Evolutionary conservation across 2,888 invertebrate genomes (phyloP).

Genomic region (Andrena bicolor): DNA sequence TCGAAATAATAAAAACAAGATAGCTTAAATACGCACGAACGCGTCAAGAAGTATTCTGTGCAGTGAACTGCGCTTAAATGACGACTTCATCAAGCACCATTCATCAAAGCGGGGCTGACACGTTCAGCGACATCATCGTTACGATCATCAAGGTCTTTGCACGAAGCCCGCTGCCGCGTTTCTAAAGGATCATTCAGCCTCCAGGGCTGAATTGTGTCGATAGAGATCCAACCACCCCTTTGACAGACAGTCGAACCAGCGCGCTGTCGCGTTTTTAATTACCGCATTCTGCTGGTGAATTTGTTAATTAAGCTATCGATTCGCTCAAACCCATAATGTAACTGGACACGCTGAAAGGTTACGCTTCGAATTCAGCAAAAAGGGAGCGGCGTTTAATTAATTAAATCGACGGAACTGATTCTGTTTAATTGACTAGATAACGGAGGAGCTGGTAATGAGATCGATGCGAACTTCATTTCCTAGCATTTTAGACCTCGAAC

Average conservation of each 20-base stretch:
- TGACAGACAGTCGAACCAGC: slow-evolving; percentile 26
- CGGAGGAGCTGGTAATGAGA: background rate
- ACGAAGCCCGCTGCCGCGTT: slow-evolving; percentile 8
- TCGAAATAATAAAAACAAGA: slow-evolving; percentile 13
- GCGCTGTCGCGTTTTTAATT: slow-evolving; percentile 43
- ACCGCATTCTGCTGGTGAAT: slow-evolving; percentile 21
- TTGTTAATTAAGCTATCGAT: slow-evolving; percentile 44
- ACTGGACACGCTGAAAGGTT: background rate
- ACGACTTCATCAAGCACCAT: slow-evolving; percentile 43
- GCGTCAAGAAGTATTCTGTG: background rate
- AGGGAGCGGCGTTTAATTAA: slow-evolving; percentile 42
- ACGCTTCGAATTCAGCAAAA: background rate
- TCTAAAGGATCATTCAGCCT: slow-evolving; percentile 37
- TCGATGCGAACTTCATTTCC: background rate
- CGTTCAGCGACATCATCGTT: slow-evolving; percentile 11
- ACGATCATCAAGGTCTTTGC: slow-evolving; percentile 48
- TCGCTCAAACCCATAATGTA: slow-evolving; percentile 23
- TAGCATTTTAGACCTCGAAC: background rate
- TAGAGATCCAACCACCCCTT: slow-evolving; percentile 22
- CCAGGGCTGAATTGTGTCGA: background rate
- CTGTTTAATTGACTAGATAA: slow-evolving; percentile 16
- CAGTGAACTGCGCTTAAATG: slow-evolving; percentile 38
- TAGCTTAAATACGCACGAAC: slow-evolving; percentile 18
- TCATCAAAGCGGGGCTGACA: slow-evolving; percentile 33
- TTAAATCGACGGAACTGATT: slow-evolving; percentile 27